Evolutionary conservation across 2,113 vertebrate genomes (phyloP).

Genomic region (Sinocyclocheilus anophthalmus): DNA sequence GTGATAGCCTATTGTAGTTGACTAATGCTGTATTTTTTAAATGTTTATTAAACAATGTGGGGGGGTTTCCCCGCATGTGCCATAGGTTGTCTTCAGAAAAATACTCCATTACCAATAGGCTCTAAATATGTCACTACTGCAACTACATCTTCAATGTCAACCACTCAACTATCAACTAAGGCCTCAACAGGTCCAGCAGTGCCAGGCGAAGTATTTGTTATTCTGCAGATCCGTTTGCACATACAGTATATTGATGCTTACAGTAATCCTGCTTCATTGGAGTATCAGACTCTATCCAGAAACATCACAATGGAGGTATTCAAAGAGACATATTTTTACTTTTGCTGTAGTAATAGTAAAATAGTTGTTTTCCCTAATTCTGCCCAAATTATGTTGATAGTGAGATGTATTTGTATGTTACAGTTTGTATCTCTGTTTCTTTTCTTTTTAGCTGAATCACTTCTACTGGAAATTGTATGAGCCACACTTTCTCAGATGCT

Average conservation of each 20-base stretch:
- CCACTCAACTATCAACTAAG: neutral
- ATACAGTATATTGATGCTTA: slow-evolving; percentile 1
- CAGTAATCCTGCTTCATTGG: neutral
- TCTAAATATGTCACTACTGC: neutral
- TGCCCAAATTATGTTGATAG: neutral
- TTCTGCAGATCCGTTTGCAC: slow-evolving; percentile 5
- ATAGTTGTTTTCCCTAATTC: neutral
- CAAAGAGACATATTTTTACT: neutral
- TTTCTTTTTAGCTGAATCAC: neutral
- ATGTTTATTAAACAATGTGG: neutral
- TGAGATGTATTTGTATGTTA: neutral
- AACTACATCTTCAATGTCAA: neutral
- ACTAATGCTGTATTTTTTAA: neutral
- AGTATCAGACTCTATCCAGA: neutral
- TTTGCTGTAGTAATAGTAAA: neutral
- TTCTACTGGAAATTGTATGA: neutral
- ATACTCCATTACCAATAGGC: neutral
- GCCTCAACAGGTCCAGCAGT: neutral
- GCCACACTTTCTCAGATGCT: slow-evolving; percentile 10
- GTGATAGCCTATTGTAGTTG: neutral
- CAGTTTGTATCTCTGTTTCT: neutral
- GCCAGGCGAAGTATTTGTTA: neutral
- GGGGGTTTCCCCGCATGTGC: neutral
- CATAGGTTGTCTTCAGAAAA: neutral
- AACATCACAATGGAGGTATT: slow-evolving; percentile 11